Evolutionary conservation across 2,888 invertebrate species (phyloP), one percentile per base, ranked within the genome.

Genomic region (Furcula furcula): DNA sequence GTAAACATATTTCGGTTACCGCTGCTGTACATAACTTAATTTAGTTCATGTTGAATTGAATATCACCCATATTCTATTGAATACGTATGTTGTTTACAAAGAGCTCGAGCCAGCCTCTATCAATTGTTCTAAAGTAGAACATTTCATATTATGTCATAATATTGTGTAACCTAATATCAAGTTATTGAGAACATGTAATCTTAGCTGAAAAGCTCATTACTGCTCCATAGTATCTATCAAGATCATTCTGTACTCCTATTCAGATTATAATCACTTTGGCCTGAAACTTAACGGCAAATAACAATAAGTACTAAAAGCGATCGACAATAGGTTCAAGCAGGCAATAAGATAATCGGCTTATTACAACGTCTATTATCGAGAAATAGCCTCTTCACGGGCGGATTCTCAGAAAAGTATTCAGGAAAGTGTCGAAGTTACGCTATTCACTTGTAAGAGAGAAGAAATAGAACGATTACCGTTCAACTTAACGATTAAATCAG

Each of bases 111-210:
- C 37, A 10, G 31, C 34, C 37, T 31, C 34, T 35, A 39, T 35
- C 36, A 46, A 42, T 31, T 35, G 28, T 30, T 47, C 43, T 18
- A 31, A 19, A 9, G 13, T 25, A 19, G n/a, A 31, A 34, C 40
- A 38, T 34, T 40, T 30, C 28, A 44, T 29, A 37, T 16, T 35
- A 31, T 36, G 33, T 29, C 11, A 4, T 1, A n/a, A 22, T 22
- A 63, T 56, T 67, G 63, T 65, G 60, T 65, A 65, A 53, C 57
- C 56, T 47, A 39, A 40, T 58, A 69, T 65, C 58, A 62, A 63
- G n/a, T n/a, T n/a, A n/a, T n/a, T n/a, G n/a, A n/a, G n/a, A n/a
- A n/a, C n/a, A n/a, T n/a, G n/a, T n/a, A n/a, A n/a, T n/a, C n/a
- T n/a, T n/a, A n/a, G n/a, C n/a, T n/a, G n/a, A n/a, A n/a, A n/a